A percentile compares a stretch with the other conserved stretches of the same genome.
Conservation (phyloP, 2,113 vertebrate genomes). For the Anarrhichthys ocellatus region DNA sequence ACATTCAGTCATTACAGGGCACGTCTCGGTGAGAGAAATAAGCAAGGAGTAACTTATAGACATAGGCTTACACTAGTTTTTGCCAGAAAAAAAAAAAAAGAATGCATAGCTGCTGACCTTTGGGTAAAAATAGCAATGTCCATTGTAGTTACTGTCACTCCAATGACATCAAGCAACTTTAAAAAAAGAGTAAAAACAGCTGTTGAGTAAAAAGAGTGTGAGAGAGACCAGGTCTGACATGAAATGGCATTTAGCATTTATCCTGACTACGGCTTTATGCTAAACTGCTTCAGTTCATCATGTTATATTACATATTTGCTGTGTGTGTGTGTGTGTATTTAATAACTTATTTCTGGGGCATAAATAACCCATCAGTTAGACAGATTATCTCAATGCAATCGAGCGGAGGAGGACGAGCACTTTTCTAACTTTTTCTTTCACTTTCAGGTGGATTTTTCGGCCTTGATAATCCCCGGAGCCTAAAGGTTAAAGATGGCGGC, state of each 20-base stretch:
- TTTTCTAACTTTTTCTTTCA: constrained; percentile 34
- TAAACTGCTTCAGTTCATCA: constrained; percentile 51
- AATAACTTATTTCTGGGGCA: constrained; percentile 37
- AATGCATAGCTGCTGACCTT: neutral
- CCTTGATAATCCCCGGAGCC: neutral
- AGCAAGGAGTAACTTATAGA: neutral
- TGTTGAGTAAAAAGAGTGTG: neutral
- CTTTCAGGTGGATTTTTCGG: constrained; percentile 1
- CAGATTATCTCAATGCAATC: constrained; percentile 28
- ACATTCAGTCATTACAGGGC: too few relatives aligned
- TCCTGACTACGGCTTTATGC: constrained; percentile 61
- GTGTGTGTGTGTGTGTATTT: constrained; percentile 20
- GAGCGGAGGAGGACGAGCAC: neutral
- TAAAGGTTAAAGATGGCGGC: neutral
- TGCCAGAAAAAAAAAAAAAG: neutral
- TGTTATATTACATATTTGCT: constrained; percentile 26
- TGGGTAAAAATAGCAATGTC: neutral
- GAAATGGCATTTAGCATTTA: constrained; percentile 60
- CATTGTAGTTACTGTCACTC: neutral
- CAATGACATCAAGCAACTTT: neutral
- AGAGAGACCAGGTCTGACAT: constrained; percentile 29
- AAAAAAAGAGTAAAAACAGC: neutral
- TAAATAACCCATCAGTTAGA: constrained; percentile 46
- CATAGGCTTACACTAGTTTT: neutral
- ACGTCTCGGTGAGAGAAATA: neutral